Evolutionary conservation across 2,113 vertebrate species (phyloP).

Genomic region (Sinocyclocheilus rhinocerous): DNA sequence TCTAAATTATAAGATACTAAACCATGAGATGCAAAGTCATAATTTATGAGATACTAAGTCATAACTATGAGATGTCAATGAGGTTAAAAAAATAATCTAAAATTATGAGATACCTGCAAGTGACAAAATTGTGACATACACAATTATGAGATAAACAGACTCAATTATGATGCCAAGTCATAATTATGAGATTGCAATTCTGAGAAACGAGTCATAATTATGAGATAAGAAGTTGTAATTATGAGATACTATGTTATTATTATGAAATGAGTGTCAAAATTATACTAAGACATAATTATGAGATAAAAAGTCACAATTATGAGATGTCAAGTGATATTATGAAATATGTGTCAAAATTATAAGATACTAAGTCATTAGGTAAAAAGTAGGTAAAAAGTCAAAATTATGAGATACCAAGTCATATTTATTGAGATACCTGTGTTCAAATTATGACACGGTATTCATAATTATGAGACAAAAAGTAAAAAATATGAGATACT

Average conservation of each 20-base stretch:
- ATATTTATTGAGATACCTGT: background rate
- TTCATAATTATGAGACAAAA: too few species aligned
- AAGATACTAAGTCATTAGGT: background rate
- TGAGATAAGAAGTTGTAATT: background rate
- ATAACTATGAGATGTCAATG: constrained; percentile 53
- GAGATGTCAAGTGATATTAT: background rate
- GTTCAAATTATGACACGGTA: background rate
- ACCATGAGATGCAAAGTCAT: background rate
- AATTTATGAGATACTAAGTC: too few species aligned
- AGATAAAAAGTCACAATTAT: background rate
- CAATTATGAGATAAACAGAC: background rate
- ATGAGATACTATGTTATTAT: too few species aligned
- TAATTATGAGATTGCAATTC: background rate
- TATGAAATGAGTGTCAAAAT: background rate
- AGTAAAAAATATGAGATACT: too few species aligned
- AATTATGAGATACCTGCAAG: background rate
- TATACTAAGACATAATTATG: background rate
- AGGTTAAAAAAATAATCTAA: background rate
- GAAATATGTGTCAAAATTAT: background rate
- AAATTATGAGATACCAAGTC: background rate
- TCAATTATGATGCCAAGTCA: background rate
- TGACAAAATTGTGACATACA: background rate
- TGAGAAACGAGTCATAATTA: background rate
- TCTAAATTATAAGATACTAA: background rate
- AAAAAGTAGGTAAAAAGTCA: background rate